Evolutionary conservation across 2,113 vertebrate genomes (phyloP), one percentile per base, ranked within the genome.

Genomic region (Zosterops pallidus): DNA sequence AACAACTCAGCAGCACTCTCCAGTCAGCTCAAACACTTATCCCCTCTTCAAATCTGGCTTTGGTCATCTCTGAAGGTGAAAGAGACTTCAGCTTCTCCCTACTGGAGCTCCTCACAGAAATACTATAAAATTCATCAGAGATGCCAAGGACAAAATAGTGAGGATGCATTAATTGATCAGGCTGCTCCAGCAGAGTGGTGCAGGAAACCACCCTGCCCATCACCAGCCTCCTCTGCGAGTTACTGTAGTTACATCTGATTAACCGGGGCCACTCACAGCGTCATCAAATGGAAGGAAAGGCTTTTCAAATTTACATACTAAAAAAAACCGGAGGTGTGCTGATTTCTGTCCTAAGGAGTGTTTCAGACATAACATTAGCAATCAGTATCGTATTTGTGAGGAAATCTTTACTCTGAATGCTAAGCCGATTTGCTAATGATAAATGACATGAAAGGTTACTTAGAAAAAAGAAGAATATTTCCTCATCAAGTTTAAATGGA

Each of bases 1-100:
- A 8, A 53, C 76, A 84, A 78, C 60, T 81, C 83, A 75, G 59
- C 29, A 57, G 50, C 39, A 6, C 56, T 65, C 55, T 44, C 23
- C n/a, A 69, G 75, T 64, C 88, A 59, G 50, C 85, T 71, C 14
- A 39, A 39, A 39, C 39, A 28, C 55, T 53, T 47, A 76, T 8
- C 37, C 60, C 33, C 68, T 80, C 82, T 91, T 93, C 82, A 88
- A 56, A 89, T 80, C 55, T 60, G 49, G 69, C 76, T 95, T 95
- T 86, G 52, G 2, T 69, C 56, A 31, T 26, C 23, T 72, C 68
- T 37, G 31, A 77, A 74, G 64, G 44, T 60, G 60, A 94, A 90
- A 74, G 26, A 46, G 39, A 63, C 57, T 56, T 37, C n/a, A 59
- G 65, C 3, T 5, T 57, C 71, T 90, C 60, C 46, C 19, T 1